A percentile compares a stretch with the other conserved stretches of the same genome.
These are phyloP conservation scores for Malurus cyaneus DNA, from an alignment of 2,113 vertebrate species.

Conservation along the genomic window DNA sequence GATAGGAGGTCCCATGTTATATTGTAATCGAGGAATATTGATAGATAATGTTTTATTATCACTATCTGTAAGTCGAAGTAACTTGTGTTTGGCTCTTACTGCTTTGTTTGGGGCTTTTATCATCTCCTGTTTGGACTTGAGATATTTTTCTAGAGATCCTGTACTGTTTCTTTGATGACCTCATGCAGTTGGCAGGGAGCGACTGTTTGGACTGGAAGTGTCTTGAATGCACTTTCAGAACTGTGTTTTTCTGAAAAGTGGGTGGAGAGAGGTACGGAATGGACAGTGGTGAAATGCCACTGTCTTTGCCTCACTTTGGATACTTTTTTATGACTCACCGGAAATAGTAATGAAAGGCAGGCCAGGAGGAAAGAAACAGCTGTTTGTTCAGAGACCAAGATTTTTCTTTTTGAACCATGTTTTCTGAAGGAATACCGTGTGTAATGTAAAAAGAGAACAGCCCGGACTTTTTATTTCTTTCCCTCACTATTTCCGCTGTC, in stretches of 20 bases:
- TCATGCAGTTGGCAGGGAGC: conserved; percentile 61
- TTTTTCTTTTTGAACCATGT: not conserved
- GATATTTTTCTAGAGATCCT: not conserved
- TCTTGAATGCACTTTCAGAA: conserved; percentile 33
- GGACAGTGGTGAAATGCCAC: not conserved
- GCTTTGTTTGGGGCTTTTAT: not conserved
- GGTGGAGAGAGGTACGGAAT: not conserved
- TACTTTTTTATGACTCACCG: conserved; percentile 72
- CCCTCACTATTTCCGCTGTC: not conserved
- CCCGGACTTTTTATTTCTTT: not conserved
- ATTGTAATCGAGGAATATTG: not conserved
- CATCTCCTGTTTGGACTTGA: not conserved
- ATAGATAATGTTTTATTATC: not conserved
- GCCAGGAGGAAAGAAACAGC: not conserved
- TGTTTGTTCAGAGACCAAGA: not conserved
- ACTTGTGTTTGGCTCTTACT: not conserved
- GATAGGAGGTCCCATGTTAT: fast-evolving
- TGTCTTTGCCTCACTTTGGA: conserved; percentile 50
- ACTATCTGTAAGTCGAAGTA: not conserved
- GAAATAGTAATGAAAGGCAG: conserved; percentile 61
- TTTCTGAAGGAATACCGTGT: not conserved
- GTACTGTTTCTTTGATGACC: conserved; percentile 26
- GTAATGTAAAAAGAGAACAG: not conserved
- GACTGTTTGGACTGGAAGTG: conserved; percentile 51
- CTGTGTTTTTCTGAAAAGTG: conserved; percentile 39